Percentiles rank a stretch among this genome's conserved stretches.
Evolutionary conservation across 1,140 invertebrate genomes (phyloP).

Genomic region (Alviniconcha marisindica): DNA sequence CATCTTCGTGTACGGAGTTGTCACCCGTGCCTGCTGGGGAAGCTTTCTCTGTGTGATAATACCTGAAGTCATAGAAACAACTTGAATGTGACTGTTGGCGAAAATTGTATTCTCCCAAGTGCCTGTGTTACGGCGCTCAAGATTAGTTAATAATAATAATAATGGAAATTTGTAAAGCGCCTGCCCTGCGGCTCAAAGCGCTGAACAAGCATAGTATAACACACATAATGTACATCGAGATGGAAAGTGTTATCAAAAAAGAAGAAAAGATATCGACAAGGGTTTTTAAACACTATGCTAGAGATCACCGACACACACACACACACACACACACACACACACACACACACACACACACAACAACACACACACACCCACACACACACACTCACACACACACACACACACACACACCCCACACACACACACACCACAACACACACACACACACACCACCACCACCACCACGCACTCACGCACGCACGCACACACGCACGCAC

Average conservation of each 20-base stretch:
- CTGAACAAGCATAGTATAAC: too few relatives aligned
- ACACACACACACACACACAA: too few relatives aligned
- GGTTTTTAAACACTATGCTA: not conserved
- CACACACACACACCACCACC: not conserved
- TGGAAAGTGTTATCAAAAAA: not conserved
- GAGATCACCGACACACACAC: not conserved
- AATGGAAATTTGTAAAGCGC: too few relatives aligned
- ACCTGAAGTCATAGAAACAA: not conserved
- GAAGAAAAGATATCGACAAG: not conserved
- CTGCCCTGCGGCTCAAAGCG: too few relatives aligned
- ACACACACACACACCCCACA: not conserved
- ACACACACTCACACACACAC: not conserved
- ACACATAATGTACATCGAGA: not conserved
- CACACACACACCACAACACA: conserved; percentile 22
- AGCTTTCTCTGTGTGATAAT: not conserved
- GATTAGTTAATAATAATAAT: not conserved
- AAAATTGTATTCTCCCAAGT: too few relatives aligned
- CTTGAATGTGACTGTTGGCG: not conserved
- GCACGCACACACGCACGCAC: not conserved
- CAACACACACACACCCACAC: not conserved
- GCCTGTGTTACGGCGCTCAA: not conserved
- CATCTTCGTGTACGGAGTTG: not conserved
- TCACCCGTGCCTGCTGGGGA: not conserved
- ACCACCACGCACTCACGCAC: too few relatives aligned
- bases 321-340: too few relatives aligned